Evolutionary conservation across 2,113 vertebrate genomes (phyloP).

Genomic region (Neogale vison): DNA sequence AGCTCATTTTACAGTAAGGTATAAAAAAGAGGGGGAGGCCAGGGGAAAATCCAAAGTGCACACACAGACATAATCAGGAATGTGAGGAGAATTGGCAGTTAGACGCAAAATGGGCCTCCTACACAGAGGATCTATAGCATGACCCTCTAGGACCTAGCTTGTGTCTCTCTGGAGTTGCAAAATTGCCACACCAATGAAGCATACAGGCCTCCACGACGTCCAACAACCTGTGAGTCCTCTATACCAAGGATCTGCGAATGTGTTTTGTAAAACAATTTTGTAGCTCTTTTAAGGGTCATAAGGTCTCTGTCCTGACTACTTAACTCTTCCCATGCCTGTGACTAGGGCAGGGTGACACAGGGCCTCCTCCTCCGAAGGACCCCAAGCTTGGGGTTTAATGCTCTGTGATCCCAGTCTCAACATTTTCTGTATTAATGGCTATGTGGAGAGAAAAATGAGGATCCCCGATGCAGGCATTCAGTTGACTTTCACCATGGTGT

Average conservation of each 20-base stretch:
- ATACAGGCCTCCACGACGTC: background rate
- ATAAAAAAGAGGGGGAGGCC: background rate
- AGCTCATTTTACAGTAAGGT: background rate
- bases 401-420: background rate
- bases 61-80: background rate
- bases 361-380: background rate
- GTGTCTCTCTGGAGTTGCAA: background rate
- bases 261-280: background rate
- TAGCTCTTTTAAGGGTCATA: background rate
- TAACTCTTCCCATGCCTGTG: background rate
- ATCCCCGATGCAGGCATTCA: background rate
- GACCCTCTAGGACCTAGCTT: background rate
- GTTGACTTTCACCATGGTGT: background rate
- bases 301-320: background rate
- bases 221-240: background rate
- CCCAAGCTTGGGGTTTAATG: background rate
- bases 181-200: background rate
- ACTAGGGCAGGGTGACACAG: background rate
- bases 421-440: background rate
- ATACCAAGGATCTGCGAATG: background rate
- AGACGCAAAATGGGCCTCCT: background rate
- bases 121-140: too few relatives aligned
- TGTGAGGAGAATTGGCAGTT: background rate
- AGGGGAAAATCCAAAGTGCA: background rate
- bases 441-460: background rate